Conservation (phyloP, 2,888 invertebrate species). For the Chelonus formosanus region DNA sequence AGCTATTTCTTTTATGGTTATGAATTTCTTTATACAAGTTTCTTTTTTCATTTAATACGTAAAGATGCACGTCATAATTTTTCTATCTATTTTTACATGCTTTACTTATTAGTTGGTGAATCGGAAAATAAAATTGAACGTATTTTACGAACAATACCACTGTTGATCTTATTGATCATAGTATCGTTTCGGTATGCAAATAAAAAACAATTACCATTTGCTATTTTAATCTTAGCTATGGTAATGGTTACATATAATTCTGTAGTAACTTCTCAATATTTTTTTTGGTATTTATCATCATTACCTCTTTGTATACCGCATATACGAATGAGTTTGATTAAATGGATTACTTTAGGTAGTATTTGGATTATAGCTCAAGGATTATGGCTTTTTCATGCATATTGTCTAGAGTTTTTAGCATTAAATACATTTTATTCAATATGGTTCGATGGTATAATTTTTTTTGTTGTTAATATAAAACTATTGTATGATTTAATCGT, state of each 20-base stretch:
- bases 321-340: constrained; percentile 69
- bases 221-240: constrained; percentile 84
- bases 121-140: constrained; percentile 71
- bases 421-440: constrained; percentile 83
- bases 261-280: constrained; percentile 97
- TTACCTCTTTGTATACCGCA: constrained; percentile 83
- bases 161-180: constrained; percentile 73
- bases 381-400: constrained; percentile 90
- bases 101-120: constrained; percentile 77
- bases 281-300: constrained; percentile 93
- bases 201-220: constrained; percentile 80
- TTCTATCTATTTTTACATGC: constrained; percentile 92
- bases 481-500: constrained; percentile 71
- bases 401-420: constrained; percentile 89
- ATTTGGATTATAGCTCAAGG: constrained; percentile 80
- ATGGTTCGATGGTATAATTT: constrained; percentile 84
- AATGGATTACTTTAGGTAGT: constrained; percentile 67
- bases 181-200: constrained; percentile 73
- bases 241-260: constrained; percentile 93
- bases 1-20: constrained; percentile 85
- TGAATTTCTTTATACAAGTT: constrained; percentile 88
- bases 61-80: constrained; percentile 95
- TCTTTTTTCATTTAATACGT: constrained; percentile 88
- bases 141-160: constrained; percentile 73
- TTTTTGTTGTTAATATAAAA: constrained; percentile 84